These are phyloP conservation scores for Maniola jurtina DNA, from an alignment of 1,140 invertebrate species.

Conservation along the genomic window DNA sequence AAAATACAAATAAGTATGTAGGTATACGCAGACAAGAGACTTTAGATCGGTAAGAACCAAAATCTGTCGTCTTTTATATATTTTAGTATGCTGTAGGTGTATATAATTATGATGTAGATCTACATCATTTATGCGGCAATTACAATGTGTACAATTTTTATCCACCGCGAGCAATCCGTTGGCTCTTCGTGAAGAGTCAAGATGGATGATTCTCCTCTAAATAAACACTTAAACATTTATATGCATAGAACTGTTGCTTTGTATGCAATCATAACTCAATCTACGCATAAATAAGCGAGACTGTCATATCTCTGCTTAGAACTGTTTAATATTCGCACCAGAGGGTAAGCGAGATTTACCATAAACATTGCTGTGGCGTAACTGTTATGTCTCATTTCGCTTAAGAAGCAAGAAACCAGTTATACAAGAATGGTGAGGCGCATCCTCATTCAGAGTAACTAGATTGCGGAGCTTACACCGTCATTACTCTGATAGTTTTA, in stretches of 20 bases:
- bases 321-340: slow-evolving; percentile 26
- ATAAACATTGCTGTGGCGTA: slow-evolving; percentile 29
- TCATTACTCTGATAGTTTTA: slow-evolving; percentile 35
- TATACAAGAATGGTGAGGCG: slow-evolving; percentile 27
- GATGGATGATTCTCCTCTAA: not conserved
- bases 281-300: slow-evolving; percentile 12
- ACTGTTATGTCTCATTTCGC: slow-evolving; percentile 38
- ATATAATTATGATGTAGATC: too few relatives aligned
- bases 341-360: slow-evolving; percentile 24
- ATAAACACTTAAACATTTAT: not conserved
- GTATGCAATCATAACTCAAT: slow-evolving; percentile 19
- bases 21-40: too few relatives aligned
- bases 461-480: slow-evolving; percentile 25
- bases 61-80: too few relatives aligned
- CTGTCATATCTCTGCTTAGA: slow-evolving; percentile 20
- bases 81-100: too few relatives aligned
- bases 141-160: too few relatives aligned
- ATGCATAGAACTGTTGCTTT: slow-evolving; percentile 4
- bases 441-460: slow-evolving; percentile 26
- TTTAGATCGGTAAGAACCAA: too few relatives aligned
- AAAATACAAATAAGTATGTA: too few relatives aligned
- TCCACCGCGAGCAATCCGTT: too few relatives aligned
- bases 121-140: too few relatives aligned
- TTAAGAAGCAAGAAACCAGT: slow-evolving; percentile 30
- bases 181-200: too few relatives aligned